These are phyloP conservation scores for Drosophila pallidifrons DNA, from an alignment of 1,140 invertebrate species.

Conservation along the genomic window DNA sequence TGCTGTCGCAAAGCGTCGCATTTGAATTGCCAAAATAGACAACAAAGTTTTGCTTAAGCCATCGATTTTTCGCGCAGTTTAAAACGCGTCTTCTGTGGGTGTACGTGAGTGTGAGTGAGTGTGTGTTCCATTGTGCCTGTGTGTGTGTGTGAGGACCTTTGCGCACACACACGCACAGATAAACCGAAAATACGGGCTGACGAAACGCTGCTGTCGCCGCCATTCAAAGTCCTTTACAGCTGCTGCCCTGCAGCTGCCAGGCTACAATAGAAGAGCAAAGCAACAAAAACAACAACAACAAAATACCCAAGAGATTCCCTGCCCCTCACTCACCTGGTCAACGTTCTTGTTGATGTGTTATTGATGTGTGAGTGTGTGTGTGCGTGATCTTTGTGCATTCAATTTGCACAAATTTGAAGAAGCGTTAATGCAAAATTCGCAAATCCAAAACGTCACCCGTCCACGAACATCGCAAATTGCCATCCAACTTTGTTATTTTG, in stretches of 20 bases:
- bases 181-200: conserved; percentile 25
- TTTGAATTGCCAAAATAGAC: conserved; percentile 27
- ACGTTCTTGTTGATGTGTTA: not conserved
- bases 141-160: conserved; percentile 51
- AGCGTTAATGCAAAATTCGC: conserved; percentile 39
- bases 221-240: conserved; percentile 44
- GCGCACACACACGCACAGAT: conserved; percentile 15
- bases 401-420: conserved; percentile 66
- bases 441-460: conserved; percentile 47
- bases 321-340: conserved; percentile 33
- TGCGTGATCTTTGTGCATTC: conserved; percentile 56
- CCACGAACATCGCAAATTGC: conserved; percentile 62
- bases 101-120: conserved; percentile 20
- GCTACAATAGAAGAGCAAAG: not conserved
- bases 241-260: conserved; percentile 48
- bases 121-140: conserved; percentile 12
- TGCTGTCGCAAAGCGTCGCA: conserved; percentile 16
- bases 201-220: conserved; percentile 24
- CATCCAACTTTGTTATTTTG: conserved; percentile 58
- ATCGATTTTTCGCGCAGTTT: conserved; percentile 58
- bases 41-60: conserved; percentile 42
- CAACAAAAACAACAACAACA: conserved; percentile 16
- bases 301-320: conserved; percentile 28
- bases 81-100: conserved; percentile 42
- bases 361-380: conserved; percentile 14